Base-by-base conservation (phyloP, 92 coral and sea anemone genomes). In the Blastomussa wellsi region DNA sequence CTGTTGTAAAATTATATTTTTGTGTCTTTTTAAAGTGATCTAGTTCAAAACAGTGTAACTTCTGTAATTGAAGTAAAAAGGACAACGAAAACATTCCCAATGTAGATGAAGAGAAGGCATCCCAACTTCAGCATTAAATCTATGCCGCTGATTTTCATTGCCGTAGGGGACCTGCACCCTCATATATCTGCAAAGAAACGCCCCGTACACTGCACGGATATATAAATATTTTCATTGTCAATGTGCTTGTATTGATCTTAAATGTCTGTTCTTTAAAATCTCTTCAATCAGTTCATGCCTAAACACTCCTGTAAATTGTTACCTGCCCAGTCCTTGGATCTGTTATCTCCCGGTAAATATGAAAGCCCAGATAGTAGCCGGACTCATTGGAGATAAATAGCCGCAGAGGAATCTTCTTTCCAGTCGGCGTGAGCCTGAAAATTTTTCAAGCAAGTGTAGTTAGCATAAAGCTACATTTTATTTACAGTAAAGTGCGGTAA, bases 261-360 rank as follows among this genome's bases (percentile, higher is more conserved):
- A n/a, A n/a, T n/a, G n/a, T n/a, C n/a, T n/a, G n/a, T n/a, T n/a
- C n/a, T n/a, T n/a, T n/a, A n/a, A n/a, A n/a, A 22, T 44, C 20
- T 17, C 41, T 7, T 36, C 14, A 17, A 26, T 69, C 14, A 67
- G 38, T 32, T 31, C 38, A 67, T 67, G 72, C 31, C 11, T 68
- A 68, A 33, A 36, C 15, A 33, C 37, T 5, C 44, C 6, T 22
- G 42, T 4, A 17, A 70, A 49, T 47, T 36, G 31, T 36, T 87
- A 96, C 99, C 98, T 91, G 94, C 69, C 96, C 98, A 36, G 98
- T 95, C n/a, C 98, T 87, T 37, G 84, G 86, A 65, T 96, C 99
- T 24, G 80, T 92, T 22, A 93, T 89, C 78, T 96, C 99, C 29
- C 98, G 89, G 80, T 96, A 96, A 70, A 91, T 94, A 88, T 95